Evolutionary conservation across 2,113 vertebrate genomes (phyloP), one percentile per base, ranked within the genome.

Genomic region (Sialia sialis): DNA sequence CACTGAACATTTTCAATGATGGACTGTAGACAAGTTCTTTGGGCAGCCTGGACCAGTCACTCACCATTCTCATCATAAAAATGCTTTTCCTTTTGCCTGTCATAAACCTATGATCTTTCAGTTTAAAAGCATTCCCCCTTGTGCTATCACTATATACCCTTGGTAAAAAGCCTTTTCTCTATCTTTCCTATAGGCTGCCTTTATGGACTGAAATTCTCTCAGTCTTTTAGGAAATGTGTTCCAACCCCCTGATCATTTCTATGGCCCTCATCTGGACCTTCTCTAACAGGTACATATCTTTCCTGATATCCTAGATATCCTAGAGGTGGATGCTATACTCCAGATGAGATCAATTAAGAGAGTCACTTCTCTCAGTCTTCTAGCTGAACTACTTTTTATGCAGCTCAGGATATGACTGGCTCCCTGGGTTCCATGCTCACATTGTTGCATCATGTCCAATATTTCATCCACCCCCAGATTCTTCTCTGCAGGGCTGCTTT

Each of bases 211-310:
- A 91, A 76, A 26, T 39, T 72, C 3, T 41, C 19, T 27, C 23
- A 39, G 25, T 7, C 17, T 41, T 16, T 5, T 11, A 43, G 13
- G 6, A 66, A 51, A 38, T 14, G 1, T 43, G 9, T 66, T 92
- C 38, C 46, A 54, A 18, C 7, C 19, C 16, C 26, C 19, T 72
- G 22, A 67, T 5, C 0, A 17, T n/a, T 69, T 76, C 27, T 59
- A 4, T 49, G 19, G 4, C 12, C 8, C 11, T 64, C 18, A 51
- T 52, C 15, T 46, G 21, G 49, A 58, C 12, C 29, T 7, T 2
- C 11, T 80, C 3, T 15, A 41, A 54, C 3, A 63, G 2, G 4
- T 11, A 6, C 3, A 4, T 5, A 1, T 22, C 49, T 32, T 64
- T 85, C 49, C 16, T 48, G 2, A n/a, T n/a, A n/a, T n/a, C n/a